phyloP scores from a whole-genome alignment of 1,140 invertebrate genomes.

The Riptortus pedestris region DNA sequence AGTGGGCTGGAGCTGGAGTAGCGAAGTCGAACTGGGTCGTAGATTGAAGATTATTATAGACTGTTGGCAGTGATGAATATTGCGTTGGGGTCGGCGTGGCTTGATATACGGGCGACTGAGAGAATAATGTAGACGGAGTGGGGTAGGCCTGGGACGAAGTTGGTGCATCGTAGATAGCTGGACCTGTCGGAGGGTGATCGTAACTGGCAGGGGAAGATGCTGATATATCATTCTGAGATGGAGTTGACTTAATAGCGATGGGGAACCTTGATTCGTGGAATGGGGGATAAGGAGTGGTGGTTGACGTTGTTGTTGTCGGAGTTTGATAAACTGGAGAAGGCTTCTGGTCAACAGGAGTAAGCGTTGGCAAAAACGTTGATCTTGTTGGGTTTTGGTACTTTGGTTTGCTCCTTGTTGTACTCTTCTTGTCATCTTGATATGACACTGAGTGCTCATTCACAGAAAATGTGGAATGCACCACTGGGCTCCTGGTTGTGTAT shows the following conservation, averaged over 20 bases:
- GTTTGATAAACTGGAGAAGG: background rate
- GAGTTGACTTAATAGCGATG: background rate
- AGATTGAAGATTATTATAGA: conserved; percentile 3
- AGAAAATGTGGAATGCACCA: background rate
- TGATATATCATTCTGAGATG: conserved; percentile 20
- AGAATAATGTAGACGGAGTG: background rate
- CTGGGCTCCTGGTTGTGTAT: conserved; percentile 2
- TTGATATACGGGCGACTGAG: conserved; percentile 1
- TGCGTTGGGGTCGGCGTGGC: background rate
- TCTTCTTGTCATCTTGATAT: conserved; percentile 27
- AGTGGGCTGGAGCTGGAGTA: background rate
- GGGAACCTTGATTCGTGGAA: background rate
- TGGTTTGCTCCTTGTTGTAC: conserved; percentile 36
- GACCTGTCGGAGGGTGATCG: conserved; percentile 33
- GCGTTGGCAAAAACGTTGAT: background rate
- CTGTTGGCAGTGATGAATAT: background rate
- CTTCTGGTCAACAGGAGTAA: background rate
- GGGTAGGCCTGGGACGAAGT: background rate
- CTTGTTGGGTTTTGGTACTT: conserved; percentile 27
- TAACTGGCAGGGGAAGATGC: conserved; percentile 32
- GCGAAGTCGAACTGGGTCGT: background rate
- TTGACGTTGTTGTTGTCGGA: background rate
- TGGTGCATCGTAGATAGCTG: background rate
- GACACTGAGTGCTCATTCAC: conserved; percentile 20
- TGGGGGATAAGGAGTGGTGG: background rate